Percentiles rank a stretch among this genome's conserved stretches.
phyloP scores from a whole-genome alignment of 2,888 invertebrate genomes.

The Drosophila helvetica region DNA sequence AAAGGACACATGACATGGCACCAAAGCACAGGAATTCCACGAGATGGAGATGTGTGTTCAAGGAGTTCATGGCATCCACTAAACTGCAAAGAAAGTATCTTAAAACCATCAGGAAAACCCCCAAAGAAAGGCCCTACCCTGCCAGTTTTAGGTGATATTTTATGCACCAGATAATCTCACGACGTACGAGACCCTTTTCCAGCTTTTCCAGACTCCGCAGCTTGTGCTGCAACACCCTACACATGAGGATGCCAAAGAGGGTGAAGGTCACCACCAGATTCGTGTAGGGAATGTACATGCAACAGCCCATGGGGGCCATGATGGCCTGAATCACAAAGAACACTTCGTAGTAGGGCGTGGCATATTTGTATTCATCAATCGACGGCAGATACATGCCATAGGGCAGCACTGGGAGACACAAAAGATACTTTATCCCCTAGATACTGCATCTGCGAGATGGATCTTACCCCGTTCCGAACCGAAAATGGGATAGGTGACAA shows the following conservation, averaged over 20 bases:
- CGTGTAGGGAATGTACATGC: constrained; percentile 79
- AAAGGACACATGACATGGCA: constrained; percentile 75
- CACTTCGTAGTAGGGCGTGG: constrained; percentile 70
- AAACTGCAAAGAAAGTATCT: constrained; percentile 28
- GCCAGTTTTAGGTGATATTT: constrained; percentile 73
- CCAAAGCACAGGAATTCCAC: constrained; percentile 77
- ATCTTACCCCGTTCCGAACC: constrained; percentile 66
- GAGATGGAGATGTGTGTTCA: constrained; percentile 62
- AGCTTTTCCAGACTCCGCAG: constrained; percentile 55
- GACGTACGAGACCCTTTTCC: constrained; percentile 27
- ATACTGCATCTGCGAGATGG: background rate
- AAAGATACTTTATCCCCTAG: background rate
- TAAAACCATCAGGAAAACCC: background rate
- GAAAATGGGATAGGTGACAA: constrained; percentile 73
- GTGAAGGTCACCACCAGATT: constrained; percentile 75
- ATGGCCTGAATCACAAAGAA: constrained; percentile 70
- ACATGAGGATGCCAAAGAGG: constrained; percentile 74
- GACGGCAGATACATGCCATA: constrained; percentile 73
- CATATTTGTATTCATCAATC: constrained; percentile 67
- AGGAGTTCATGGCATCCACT: constrained; percentile 57
- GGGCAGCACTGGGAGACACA: constrained; percentile 63
- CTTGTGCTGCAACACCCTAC: constrained; percentile 71
- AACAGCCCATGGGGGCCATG: constrained; percentile 79
- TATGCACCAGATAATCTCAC: constrained; percentile 75
- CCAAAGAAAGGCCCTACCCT: constrained; percentile 52